Evolutionary conservation across 2,113 vertebrate species (phyloP), one percentile per base, ranked within the genome.

Genomic region (Erythrocercus mccallii): DNA sequence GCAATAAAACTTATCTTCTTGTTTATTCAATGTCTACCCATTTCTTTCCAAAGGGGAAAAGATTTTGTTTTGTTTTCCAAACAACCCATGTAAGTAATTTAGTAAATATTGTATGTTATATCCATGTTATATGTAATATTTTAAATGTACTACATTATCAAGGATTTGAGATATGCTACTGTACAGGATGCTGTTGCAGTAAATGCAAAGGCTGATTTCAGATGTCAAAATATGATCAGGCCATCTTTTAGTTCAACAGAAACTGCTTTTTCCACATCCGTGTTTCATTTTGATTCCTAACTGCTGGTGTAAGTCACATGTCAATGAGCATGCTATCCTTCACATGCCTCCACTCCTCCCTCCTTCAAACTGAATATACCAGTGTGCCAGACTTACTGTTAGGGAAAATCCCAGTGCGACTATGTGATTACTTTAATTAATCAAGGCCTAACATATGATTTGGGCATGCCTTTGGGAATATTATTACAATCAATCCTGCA

Each of bases 391-490:
- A 92, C 77, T 71, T 86, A 94, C 60, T 86, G 68, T 40, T 62
- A 73, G 28, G 50, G 72, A 86, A 92, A 93, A 86, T 86, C 64
- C 47, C 79, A 54, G 24, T 10, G 31, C 61, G 70, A 58, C 74
- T 80, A 62, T 14, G 3, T 65, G 81, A 88, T 86, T 85, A 78
- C 60, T 84, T 95, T 90, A 96, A 95, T 96, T 93, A 88, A 83
- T 92, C 90, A 86, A 86, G 47, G 42, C 30, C 71, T 58, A 88
- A 66, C 57, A 66, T 61, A 50, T 21, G 33, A 97, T 82, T 82
- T 78, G 56, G 64, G 64, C 90, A n/a, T n/a, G n/a, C n/a, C 81
- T 66, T 90, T 81, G 82, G 88, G 93, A 88, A 81, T 85, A 95
- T 71, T 71, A 88, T 25, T 54, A 44, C 28, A 81, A 77, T 88